These are phyloP conservation scores for Lathronympha strigana DNA, from an alignment of 2,888 invertebrate genomes.

Conservation along the genomic window DNA sequence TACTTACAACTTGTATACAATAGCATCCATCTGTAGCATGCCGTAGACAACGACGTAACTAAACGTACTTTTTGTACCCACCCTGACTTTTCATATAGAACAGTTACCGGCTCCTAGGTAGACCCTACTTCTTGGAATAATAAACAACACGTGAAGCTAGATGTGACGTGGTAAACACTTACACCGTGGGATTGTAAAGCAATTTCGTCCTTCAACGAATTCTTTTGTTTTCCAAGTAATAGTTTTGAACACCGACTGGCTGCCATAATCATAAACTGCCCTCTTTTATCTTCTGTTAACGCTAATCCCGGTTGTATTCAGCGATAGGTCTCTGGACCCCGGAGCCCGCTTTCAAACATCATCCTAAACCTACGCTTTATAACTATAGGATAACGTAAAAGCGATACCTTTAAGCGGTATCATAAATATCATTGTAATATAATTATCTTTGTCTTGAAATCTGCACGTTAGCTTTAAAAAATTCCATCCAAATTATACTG, in stretches of 20 bases:
- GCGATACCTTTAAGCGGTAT: background rate
- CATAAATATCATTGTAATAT: constrained; percentile 2
- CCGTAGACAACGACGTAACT: constrained; percentile 9
- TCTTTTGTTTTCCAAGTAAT: constrained; percentile 13
- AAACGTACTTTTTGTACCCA: background rate
- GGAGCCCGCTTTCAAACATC: background rate
- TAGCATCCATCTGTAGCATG: background rate
- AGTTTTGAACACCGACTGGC: constrained; percentile 1
- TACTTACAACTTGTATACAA: constrained; percentile 1
- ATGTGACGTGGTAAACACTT: background rate
- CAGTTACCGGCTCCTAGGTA: background rate
- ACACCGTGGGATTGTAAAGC: constrained; percentile 21
- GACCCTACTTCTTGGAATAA: constrained; percentile 23
- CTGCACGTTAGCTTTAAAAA: constrained; percentile 17
- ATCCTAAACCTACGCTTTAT: background rate
- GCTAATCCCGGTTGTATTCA: background rate
- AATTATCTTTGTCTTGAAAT: constrained; percentile 5
- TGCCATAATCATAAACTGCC: constrained; percentile 4
- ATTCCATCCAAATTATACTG: constrained; percentile 16
- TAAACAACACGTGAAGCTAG: constrained; percentile 17
- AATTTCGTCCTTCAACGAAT: constrained; percentile 12
- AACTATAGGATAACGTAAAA: background rate
- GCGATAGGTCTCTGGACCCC: background rate
- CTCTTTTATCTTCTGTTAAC: background rate
- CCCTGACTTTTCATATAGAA: background rate